Evolutionary conservation across 2,113 vertebrate genomes (phyloP).

Genomic region (Naja naja): DNA sequence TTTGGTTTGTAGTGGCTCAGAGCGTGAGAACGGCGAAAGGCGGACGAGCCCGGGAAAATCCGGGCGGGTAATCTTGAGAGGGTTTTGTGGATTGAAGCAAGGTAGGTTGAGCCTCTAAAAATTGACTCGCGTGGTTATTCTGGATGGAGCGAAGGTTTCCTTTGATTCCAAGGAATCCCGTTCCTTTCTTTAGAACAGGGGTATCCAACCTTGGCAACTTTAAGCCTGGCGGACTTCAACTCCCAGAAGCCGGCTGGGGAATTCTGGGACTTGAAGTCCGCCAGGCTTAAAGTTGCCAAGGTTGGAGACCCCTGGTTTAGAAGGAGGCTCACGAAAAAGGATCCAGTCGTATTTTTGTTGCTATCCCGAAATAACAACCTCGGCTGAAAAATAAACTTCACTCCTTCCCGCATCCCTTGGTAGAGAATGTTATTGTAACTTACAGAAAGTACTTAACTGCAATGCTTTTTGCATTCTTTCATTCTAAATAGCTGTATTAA

Average conservation of each 20-base stretch:
- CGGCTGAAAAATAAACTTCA: accelerated
- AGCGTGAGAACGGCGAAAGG: neutral
- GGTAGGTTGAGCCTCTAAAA: neutral
- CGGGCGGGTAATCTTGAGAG: neutral
- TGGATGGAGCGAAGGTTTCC: neutral
- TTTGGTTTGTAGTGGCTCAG: neutral
- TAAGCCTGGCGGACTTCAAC: no score
- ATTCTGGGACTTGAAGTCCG: no score
- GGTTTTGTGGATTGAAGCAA: neutral
- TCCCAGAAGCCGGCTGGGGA: no score
- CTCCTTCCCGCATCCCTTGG: neutral
- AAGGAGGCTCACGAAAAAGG: neutral
- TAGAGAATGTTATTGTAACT: neutral
- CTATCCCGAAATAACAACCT: neutral
- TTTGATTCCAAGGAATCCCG: neutral
- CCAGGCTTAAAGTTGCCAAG: no score
- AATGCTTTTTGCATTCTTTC: conserved; percentile 13
- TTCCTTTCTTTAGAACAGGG: neutral
- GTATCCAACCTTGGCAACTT: no score
- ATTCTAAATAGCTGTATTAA: neutral
- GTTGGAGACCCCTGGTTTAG: no score
- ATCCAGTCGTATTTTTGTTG: neutral
- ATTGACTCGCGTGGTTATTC: neutral
- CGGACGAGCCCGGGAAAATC: neutral
- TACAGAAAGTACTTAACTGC: neutral